A percentile compares a stretch with the other conserved stretches of the same genome.
Evolutionary conservation across 2,888 invertebrate genomes (phyloP).

Genomic region (Eristalis pertinax): DNA sequence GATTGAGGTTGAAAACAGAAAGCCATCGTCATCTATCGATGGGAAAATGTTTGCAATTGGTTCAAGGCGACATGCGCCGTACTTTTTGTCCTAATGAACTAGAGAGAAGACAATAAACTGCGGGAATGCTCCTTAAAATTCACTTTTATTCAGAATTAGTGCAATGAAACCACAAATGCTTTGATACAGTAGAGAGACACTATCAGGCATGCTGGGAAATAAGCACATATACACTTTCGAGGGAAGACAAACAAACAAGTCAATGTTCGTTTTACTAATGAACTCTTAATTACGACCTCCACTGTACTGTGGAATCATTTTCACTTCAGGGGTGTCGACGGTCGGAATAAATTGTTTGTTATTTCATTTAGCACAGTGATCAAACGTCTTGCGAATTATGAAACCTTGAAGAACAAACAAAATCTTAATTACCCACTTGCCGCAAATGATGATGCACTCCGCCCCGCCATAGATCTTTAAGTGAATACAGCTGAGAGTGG

Average conservation of each 20-base stretch:
- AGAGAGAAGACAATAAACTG: neutral
- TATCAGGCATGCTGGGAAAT: too few relatives aligned
- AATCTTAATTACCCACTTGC: constrained; percentile 20
- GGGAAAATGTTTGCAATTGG: neutral
- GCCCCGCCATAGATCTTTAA: neutral
- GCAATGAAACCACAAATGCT: too few relatives aligned
- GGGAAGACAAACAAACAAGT: neutral
- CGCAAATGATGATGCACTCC: neutral
- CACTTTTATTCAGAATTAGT: neutral
- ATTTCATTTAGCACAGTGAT: constrained; percentile 12
- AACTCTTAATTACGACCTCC: neutral
- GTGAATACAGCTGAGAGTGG: neutral
- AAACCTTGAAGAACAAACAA: neutral
- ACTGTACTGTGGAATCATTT: neutral
- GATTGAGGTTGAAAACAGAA: neutral
- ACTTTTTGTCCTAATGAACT: neutral
- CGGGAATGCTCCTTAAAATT: neutral
- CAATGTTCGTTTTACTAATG: neutral
- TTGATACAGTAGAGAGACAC: too few relatives aligned
- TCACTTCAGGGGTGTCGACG: neutral
- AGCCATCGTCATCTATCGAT: neutral
- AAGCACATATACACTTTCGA: too few relatives aligned
- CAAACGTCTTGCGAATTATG: neutral
- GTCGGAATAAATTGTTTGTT: constrained; percentile 5
- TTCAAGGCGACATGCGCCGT: neutral